Evolutionary conservation across 2,888 invertebrate species (phyloP), one percentile per base, ranked within the genome.

Genomic region (Chouioia cunea): DNA sequence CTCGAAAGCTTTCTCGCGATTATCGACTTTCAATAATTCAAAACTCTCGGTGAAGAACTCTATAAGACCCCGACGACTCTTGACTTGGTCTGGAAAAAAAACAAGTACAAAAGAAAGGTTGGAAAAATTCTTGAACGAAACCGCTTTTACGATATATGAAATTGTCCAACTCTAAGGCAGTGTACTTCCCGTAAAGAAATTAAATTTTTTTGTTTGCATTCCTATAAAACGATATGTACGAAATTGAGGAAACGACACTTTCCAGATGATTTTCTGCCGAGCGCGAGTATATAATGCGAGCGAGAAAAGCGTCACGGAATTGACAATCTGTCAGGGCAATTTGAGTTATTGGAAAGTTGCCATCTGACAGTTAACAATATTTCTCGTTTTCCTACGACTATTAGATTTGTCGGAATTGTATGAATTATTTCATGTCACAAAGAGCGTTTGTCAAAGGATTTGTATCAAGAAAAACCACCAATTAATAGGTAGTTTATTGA

Each of bases 121-220:
- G 4, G 58, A 22, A 46, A 58, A 18, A 4, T 27, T 47, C 23
- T 43, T 47, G 36, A 22, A 48, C n/a, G 65, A 48, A 57, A 27
- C 27, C 27, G 27, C 44, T 50, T 58, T 50, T 36, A n/a, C 36
- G n/a, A 43, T 27, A 27, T 6, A 27, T 16, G 52, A 60, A 66
- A 60, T 67, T 60, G 54, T 27, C 18, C 67, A 56, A 50, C 56
- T 44, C 62, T 4, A 27, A 27, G 6, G 27, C 27, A 27, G 27
- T 6, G 27, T 27, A 27, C 6, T 27, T 27, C 27, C 27, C 27
- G 3, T 27, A 6, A 54, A 59, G 46, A 70, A 71, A 74, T 71
- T 65, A 36, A 73, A 73, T 73, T 70, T 66, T 67, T 73, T 66
- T 62, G 47, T 65, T 66, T 18, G 36, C 56, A 12, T 20, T 60